Evolutionary conservation across 2,888 invertebrate species (phyloP), one percentile per base, ranked within the genome.

Genomic region (Dynastes tityus): DNA sequence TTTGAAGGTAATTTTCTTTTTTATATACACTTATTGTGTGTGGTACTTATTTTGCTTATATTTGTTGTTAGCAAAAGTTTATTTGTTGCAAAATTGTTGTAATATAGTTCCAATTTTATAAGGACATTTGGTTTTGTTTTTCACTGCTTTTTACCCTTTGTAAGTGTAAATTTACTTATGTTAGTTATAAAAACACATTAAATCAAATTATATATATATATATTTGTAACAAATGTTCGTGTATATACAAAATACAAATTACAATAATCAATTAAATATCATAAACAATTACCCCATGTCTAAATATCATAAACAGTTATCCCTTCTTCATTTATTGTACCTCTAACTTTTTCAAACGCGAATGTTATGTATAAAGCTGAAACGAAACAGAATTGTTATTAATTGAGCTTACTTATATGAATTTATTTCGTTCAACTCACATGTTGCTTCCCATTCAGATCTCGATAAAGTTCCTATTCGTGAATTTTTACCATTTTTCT

Each of bases 371-470:
- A 97, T 53, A 97, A 88, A 75, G 95, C 95, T 95, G 89, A 82
- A 93, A 93, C 82, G 86, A 84, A 77, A 63, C 22, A 32, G 81
- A 65, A 49, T 74, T 71, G 73, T 53, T 63, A 55, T 79, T 40
- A 63, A 63, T 32, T 13, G 11, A 63, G 2, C 4, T 22, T 58
- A 58, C 8, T 22, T 11, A 45, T 58, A 58, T 22, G 0, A 58
- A n/a, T 27, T 58, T 8, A 53, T n/a, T 53, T 11, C 11, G 22
- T n/a, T 67, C 53, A 83, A 93, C 95, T 93, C 90, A 97, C 97
- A 95, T 81, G 94, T 93, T 80, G 95, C 97, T 89, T 98, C 97
- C 98, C 98, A 98, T 89, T 98, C 98, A 63, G 95, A 92, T 84
- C 92, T 91, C 11, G 97, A 96, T 84, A 98, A 91, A 1, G 98